These are phyloP conservation scores for Ectemnius cavifrons DNA, from an alignment of 2,888 invertebrate genomes.

Conservation along the genomic window DNA sequence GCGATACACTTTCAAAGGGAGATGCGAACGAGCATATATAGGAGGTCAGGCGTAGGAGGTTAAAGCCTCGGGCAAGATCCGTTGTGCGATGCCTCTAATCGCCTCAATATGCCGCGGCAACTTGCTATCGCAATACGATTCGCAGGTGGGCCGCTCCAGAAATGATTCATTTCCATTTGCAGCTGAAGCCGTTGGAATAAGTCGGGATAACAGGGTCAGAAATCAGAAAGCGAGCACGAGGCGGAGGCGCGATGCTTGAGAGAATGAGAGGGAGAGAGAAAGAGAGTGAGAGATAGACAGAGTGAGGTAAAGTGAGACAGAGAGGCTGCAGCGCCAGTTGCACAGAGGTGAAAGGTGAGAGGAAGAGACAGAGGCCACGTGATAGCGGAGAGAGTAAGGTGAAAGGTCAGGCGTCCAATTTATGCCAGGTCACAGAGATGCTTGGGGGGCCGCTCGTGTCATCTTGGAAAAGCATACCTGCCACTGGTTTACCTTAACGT, in stretches of 20 bases:
- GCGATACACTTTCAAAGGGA: too few relatives aligned
- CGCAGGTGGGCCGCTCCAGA: conserved; percentile 20
- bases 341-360: conserved; percentile 13
- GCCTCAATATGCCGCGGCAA: not conserved
- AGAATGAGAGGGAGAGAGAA: conserved; percentile 14
- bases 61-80: too few relatives aligned
- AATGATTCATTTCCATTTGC: conserved; percentile 52
- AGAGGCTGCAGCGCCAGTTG: not conserved
- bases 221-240: conserved; percentile 8
- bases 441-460: conserved; percentile 26
- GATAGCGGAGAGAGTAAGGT: conserved; percentile 49
- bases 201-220: too few relatives aligned
- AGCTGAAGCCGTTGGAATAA: conserved; percentile 21
- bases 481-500: not conserved
- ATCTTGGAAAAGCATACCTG: not conserved
- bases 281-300: too few relatives aligned
- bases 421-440: conserved; percentile 52
- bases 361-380: conserved; percentile 2
- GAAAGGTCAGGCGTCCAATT: conserved; percentile 64
- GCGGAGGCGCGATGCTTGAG: conserved; percentile 13
- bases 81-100: too few relatives aligned
- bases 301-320: not conserved
- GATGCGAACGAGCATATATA: too few relatives aligned
- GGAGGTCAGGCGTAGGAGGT: too few relatives aligned
- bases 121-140: conserved; percentile 21